phyloP scores from a whole-genome alignment of 2,113 vertebrate species.

The Podiceps cristatus region DNA sequence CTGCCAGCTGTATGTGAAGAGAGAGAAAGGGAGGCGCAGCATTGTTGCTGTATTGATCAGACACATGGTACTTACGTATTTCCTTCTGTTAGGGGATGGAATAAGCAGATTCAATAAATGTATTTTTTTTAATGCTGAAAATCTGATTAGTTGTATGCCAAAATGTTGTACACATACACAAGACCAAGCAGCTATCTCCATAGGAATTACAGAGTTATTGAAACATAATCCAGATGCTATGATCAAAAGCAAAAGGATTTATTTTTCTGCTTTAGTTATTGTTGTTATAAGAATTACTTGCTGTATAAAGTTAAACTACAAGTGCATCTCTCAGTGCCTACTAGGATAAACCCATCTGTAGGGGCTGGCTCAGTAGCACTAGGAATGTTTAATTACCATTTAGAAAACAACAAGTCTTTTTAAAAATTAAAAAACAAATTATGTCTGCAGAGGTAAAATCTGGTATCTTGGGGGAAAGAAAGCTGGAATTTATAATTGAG shows the following conservation, averaged over 20 bases:
- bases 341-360: background rate
- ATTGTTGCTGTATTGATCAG: background rate
- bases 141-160: background rate
- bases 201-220: background rate
- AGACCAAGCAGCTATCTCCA: background rate
- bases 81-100: background rate
- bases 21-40: background rate
- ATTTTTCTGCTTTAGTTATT: background rate
- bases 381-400: background rate
- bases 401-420: background rate
- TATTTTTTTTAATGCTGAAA: background rate
- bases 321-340: background rate
- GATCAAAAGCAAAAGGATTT: background rate
- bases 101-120: background rate
- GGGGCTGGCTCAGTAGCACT: background rate
- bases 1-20: background rate
- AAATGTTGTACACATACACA: background rate
- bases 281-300: background rate
- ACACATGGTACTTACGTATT: accelerated
- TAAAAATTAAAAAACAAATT: background rate
- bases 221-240: background rate
- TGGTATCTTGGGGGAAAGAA: background rate
- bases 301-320: background rate
- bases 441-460: background rate
- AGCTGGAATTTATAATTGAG: background rate